phyloP scores from a whole-genome alignment of 2,113 vertebrate species.

The Lophochroa leadbeateri region DNA sequence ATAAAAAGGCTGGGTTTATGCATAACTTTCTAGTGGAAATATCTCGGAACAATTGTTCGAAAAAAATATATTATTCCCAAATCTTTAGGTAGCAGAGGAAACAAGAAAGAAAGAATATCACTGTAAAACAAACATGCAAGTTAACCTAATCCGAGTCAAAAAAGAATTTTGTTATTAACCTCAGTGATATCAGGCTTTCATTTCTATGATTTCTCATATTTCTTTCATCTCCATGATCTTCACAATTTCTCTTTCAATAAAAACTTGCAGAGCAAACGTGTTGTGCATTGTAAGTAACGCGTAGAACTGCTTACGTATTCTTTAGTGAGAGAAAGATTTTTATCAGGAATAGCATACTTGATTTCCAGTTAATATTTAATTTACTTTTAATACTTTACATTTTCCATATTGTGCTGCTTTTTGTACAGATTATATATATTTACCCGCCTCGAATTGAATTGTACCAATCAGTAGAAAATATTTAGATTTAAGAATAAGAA shows the following conservation, averaged over 20 bases:
- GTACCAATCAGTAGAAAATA: background rate
- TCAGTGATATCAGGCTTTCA: background rate
- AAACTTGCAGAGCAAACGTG: background rate
- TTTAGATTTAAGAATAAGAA: background rate
- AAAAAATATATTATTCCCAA: background rate
- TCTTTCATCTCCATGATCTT: background rate
- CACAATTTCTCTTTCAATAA: background rate
- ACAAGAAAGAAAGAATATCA: background rate
- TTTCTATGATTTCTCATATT: background rate
- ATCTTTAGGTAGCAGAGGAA: background rate
- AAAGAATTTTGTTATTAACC: background rate
- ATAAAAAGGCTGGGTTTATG: background rate
- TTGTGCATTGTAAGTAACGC: background rate
- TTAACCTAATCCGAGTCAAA: background rate
- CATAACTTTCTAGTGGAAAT: background rate
- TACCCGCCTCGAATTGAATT: background rate
- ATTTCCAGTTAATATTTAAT: background rate
- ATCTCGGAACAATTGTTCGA: background rate
- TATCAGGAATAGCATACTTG: background rate
- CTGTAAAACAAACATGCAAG: background rate
- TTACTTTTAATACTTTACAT: background rate
- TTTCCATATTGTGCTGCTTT: background rate
- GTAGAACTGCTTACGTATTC: background rate
- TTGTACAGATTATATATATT: background rate
- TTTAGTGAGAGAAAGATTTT: background rate